A percentile compares a stretch with the other conserved stretches of the same genome.
These are phyloP conservation scores for Synergus umbraculus DNA, from an alignment of 2,888 invertebrate genomes.

Conservation along the genomic window DNA sequence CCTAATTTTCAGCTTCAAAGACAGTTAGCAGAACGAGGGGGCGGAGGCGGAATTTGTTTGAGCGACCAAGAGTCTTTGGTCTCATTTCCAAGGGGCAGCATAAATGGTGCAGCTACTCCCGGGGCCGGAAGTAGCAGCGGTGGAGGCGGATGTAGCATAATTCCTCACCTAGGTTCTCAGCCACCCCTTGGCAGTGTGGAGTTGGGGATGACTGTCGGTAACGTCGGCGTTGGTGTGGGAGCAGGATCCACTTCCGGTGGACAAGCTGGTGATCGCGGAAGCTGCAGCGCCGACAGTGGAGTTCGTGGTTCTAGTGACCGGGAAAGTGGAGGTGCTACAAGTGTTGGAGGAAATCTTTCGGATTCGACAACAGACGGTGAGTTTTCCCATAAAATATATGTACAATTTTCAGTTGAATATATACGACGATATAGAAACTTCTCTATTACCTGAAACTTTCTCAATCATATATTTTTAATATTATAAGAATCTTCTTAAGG, in stretches of 20 bases:
- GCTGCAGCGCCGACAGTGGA: conserved; percentile 92
- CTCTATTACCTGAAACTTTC: not conserved
- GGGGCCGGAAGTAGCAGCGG: conserved; percentile 73
- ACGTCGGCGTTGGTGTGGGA: conserved; percentile 65
- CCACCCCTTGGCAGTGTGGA: conserved; percentile 72
- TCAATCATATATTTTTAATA: conserved; percentile 24
- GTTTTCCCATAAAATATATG: conserved; percentile 35
- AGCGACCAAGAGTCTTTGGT: conserved; percentile 91
- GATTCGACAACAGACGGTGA: conserved; percentile 88
- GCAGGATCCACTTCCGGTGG: conserved; percentile 78
- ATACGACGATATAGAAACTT: not conserved
- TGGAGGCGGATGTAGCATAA: conserved; percentile 75
- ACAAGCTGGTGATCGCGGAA: conserved; percentile 85
- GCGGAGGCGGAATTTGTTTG: conserved; percentile 79
- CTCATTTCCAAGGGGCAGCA: conserved; percentile 82
- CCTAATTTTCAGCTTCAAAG: conserved; percentile 69
- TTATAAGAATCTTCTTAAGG: not conserved
- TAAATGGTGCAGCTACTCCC: conserved; percentile 80
- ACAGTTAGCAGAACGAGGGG: conserved; percentile 84
- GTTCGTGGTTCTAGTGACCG: conserved; percentile 90
- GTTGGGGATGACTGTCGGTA: conserved; percentile 63
- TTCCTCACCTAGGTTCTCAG: conserved; percentile 76
- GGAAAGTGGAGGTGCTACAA: conserved; percentile 88
- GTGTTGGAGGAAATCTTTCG: conserved; percentile 89
- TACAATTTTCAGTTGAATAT: not conserved